Base-by-base conservation (phyloP, 2,888 invertebrate species). In the Lathronympha strigana region DNA sequence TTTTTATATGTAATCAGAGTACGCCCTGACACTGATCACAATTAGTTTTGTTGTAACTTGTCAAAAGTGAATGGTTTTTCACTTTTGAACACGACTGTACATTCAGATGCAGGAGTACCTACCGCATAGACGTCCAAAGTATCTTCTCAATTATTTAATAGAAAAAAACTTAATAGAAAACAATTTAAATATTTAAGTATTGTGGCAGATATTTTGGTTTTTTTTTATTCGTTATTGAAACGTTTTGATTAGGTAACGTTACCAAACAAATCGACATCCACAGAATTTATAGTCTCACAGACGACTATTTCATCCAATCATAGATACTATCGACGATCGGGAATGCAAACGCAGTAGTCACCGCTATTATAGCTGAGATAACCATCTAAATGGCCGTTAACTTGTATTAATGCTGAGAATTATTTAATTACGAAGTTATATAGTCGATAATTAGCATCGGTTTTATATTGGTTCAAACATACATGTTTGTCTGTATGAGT, bases 241-340 rank as follows among this genome's bases (percentile, higher is more conserved):
- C 82, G 80, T 86, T 87, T 83, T 88, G 86, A 87, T 88, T 85
- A n/a, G n/a, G n/a, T n/a, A 84, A 85, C 83, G 86, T 83, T 84
- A 82, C 73, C 77, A 81, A 47, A 64, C 64, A 63, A 63, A 67
- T 58, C 36, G 67, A 63, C 63, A 63, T 43, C 54, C 9, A 4
- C 43, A 43, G 62, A 57, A 67, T 63, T 67, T 58, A 61, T 47
- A 17, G 60, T 47, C 53, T 36, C 19, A 53, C 23, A 54, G 47
- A 54, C 60, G 66, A 54, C 61, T 49, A 61, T 66, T 61, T 66
- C 19, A 54, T 66, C 45, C 58, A 60, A 66, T 66, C 60, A 9
- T 11, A 54, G 60, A 66, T 60, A 64, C 45, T 45, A 40, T 33
- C 53, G 47, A 54, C 49, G 36, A 40, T 23, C 28, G 31, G 21